A percentile compares a stretch with the other conserved stretches of the same genome.
Conservation (phyloP, 2,797 vertebrate genomes). For the Peromyscus aztecus region DNA sequence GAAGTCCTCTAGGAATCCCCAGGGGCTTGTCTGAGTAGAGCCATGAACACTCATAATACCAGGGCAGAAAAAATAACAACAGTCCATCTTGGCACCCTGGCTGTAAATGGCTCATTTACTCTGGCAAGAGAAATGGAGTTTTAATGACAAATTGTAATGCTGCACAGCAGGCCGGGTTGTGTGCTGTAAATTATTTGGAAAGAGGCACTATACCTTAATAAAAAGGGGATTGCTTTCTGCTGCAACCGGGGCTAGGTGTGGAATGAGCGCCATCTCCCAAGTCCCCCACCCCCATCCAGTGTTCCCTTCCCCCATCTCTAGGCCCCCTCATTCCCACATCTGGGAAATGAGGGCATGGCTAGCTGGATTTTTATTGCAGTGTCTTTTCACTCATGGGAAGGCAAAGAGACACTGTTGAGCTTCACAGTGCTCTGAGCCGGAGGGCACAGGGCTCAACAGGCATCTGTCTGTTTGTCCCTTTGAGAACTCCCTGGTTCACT, state of each 20-base stretch:
- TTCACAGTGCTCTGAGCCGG: conserved; percentile 5
- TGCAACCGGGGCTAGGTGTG: background rate
- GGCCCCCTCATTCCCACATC: no score
- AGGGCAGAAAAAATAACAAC: conserved; percentile 81
- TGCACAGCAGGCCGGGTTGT: conserved; percentile 76
- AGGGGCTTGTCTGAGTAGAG: conserved; percentile 73
- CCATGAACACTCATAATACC: conserved; percentile 71
- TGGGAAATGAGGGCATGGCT: background rate
- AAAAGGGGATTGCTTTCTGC: conserved; percentile 54
- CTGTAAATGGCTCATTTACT: conserved; percentile 83
- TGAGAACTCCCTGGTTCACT: conserved; percentile 15
- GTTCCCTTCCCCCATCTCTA: background rate
- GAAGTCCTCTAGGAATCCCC: conserved; percentile 66
- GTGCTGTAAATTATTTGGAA: conserved; percentile 81
- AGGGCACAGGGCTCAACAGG: conserved; percentile 1
- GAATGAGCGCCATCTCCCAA: background rate
- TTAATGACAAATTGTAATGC: conserved; percentile 81
- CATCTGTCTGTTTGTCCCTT: background rate
- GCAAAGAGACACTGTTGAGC: background rate
- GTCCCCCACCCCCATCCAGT: background rate
- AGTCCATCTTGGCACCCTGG: conserved; percentile 78
- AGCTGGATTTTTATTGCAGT: background rate
- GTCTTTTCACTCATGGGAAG: background rate
- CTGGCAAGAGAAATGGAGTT: conserved; percentile 81
- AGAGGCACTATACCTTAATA: conserved; percentile 71